These are phyloP conservation scores for Salarias fasciatus DNA, from an alignment of 2,797 vertebrate species.

Conservation along the genomic window DNA sequence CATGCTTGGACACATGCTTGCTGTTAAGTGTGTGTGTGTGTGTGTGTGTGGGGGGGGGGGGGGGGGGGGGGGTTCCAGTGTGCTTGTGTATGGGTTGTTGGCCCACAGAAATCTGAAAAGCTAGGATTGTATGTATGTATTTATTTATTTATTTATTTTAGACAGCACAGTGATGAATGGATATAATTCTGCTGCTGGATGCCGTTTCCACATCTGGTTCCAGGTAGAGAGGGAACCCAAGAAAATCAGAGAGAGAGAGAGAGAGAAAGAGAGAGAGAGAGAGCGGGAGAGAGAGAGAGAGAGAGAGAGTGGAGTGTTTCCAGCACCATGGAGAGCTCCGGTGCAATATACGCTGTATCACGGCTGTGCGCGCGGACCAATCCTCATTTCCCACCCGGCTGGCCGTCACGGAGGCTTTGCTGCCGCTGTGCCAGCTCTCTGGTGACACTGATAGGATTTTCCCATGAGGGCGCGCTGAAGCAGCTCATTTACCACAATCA, in stretches of 20 bases:
- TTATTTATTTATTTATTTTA: not conserved
- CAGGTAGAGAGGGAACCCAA: conserved; percentile 26
- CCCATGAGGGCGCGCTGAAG: conserved; percentile 55
- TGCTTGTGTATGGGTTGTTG: conserved; percentile 16
- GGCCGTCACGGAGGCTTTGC: conserved; percentile 64
- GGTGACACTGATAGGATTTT: conserved; percentile 63
- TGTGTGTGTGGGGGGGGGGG: not conserved
- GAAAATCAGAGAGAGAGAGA: not conserved
- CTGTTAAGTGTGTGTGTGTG: not conserved
- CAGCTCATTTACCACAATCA: conserved; percentile 67
- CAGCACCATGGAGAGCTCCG: conserved; percentile 70
- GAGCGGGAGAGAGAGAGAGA: not conserved
- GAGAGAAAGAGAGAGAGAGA: not conserved
- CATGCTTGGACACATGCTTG: conserved; percentile 1
- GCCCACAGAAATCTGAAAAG: conserved; percentile 14
- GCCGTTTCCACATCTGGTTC: conserved; percentile 27
- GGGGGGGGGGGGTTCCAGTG: not conserved
- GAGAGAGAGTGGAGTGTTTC: conserved; percentile 32
- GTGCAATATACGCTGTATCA: conserved; percentile 7
- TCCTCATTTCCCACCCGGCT: conserved; percentile 62
- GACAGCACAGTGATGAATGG: conserved; percentile 44
- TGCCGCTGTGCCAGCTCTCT: conserved; percentile 56
- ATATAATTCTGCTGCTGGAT: conserved; percentile 30
- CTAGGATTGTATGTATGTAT: conserved; percentile 5
- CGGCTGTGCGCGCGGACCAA: conserved; percentile 44